Conservation (phyloP, 2,888 invertebrate genomes). For the Actias luna region DNA sequence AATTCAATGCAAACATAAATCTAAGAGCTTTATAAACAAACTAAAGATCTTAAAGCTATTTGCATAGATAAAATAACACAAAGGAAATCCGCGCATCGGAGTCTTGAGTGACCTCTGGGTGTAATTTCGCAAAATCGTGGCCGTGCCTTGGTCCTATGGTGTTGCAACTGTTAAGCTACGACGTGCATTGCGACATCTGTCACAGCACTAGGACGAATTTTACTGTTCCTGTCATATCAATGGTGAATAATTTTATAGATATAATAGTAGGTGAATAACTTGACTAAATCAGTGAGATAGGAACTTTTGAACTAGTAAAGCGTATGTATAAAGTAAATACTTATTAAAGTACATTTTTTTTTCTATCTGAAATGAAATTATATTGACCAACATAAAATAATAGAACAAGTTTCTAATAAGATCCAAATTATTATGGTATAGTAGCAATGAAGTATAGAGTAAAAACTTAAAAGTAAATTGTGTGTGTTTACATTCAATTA, state of each 20-base stretch:
- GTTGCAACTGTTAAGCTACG: constrained; percentile 1
- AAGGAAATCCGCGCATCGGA: constrained; percentile 48
- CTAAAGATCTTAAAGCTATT: constrained; percentile 31
- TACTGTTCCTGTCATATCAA: constrained; percentile 20
- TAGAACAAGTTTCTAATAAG: not conserved
- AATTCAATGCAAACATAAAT: constrained; percentile 2
- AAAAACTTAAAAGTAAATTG: not conserved
- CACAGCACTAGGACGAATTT: constrained; percentile 44
- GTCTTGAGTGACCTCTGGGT: constrained; percentile 44
- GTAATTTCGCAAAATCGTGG: constrained; percentile 53
- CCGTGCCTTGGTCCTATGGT: constrained; percentile 3
- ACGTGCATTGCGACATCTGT: constrained; percentile 46
- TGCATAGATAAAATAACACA: constrained; percentile 50
- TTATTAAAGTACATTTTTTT: not conserved
- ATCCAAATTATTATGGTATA: no score
- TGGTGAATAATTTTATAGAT: not conserved
- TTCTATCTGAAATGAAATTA: not conserved
- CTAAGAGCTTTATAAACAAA: constrained; percentile 8
- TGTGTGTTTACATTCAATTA: not conserved
- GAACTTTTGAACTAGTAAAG: not conserved
- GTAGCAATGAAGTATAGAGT: no score
- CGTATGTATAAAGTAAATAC: no score
- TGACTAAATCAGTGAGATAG: not conserved
- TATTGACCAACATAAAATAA: not conserved
- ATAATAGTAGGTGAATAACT: not conserved